Base-by-base conservation (phyloP, 2,797 vertebrate species). In the Psittacula echo region DNA sequence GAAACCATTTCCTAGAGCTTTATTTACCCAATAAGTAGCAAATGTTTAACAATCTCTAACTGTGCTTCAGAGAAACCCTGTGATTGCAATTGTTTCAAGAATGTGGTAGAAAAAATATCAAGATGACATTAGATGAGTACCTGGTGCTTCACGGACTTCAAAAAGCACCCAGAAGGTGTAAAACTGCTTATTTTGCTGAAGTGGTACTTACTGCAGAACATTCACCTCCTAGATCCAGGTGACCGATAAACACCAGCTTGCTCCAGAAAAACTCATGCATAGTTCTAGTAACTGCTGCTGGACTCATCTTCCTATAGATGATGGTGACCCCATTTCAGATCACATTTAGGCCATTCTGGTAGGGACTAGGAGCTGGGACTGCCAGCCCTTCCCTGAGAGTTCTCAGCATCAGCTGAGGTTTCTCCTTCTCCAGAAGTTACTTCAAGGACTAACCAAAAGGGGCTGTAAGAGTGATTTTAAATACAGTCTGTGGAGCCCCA, bases 61-160 rank as follows among this genome's bases (percentile, higher is more conserved):
- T 32, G 62, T 90, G 85, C 87, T 95, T 91, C 90, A 89, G 85
- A 76, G 61, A 82, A 87, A 80, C 68, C 21, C 42, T 37, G 72
- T 73, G 85, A 76, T 89, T 89, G 82, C 85, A 80, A 39, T 70
- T 94, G 75, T 85, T 89, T 85, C 62, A 75, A 75, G 61, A 80
- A 80, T 44, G 54, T 82, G 78, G 64, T 42, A 70, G 60, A 23
- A 89, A 89, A 64, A 51, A 37, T 44, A 70, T 94, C 50, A 50
- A 87, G 75, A 85, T 9, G 74, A 39, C 42, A n/a, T 82, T 76
- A 66, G 85, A 39, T 42, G 45, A 85, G 64, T 85, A 85, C 34
- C 47, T 60, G 67, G 50, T 79, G 58, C 74, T 85, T 89, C 0
- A 1, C 50, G 82, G 50, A 14, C 78, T 85, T 78, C 91, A 73